These are phyloP conservation scores for Subacronicta megacephala DNA, from an alignment of 2,888 invertebrate species.

Conservation along the genomic window DNA sequence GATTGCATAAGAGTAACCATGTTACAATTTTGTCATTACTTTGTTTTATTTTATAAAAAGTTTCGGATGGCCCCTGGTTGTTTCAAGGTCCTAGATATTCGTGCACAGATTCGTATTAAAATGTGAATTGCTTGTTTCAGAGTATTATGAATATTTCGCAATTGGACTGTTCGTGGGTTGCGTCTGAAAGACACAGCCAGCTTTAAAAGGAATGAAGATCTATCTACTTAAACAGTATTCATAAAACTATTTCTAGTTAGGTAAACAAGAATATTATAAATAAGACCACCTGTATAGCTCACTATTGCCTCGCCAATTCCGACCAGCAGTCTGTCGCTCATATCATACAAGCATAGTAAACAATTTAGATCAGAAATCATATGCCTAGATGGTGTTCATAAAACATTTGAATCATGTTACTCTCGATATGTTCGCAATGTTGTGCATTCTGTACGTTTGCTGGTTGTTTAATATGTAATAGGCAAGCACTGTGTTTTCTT, in stretches of 20 bases:
- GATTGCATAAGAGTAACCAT: no score
- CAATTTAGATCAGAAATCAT: constrained; percentile 19
- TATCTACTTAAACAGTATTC: constrained; percentile 88
- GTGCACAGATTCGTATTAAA: constrained; percentile 6
- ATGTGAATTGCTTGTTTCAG: constrained; percentile 62
- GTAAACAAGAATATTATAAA: constrained; percentile 69
- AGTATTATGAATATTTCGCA: constrained; percentile 78
- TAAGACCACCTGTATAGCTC: constrained; percentile 72
- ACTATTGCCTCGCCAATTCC: constrained; percentile 75
- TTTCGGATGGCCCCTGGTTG: constrained; percentile 22
- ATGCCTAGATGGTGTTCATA: constrained; percentile 14
- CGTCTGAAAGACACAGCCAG: constrained; percentile 75
- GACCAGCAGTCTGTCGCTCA: constrained; percentile 59
- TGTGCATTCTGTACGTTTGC: constrained; percentile 53
- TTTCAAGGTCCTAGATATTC: no score
- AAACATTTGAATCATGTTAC: constrained; percentile 27
- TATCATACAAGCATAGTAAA: constrained; percentile 38
- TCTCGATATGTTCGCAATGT: constrained; percentile 40
- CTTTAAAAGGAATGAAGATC: constrained; percentile 84
- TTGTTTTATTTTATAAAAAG: no score
- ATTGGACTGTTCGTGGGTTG: constrained; percentile 69
- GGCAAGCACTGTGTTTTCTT: constrained; percentile 62
- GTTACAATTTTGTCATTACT: no score
- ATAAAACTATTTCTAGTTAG: constrained; percentile 82
- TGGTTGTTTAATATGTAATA: constrained; percentile 64